Percentiles rank a stretch among this genome's conserved stretches.
phyloP scores from a whole-genome alignment of 2,888 invertebrate genomes.

The Pollenia amentaria region DNA sequence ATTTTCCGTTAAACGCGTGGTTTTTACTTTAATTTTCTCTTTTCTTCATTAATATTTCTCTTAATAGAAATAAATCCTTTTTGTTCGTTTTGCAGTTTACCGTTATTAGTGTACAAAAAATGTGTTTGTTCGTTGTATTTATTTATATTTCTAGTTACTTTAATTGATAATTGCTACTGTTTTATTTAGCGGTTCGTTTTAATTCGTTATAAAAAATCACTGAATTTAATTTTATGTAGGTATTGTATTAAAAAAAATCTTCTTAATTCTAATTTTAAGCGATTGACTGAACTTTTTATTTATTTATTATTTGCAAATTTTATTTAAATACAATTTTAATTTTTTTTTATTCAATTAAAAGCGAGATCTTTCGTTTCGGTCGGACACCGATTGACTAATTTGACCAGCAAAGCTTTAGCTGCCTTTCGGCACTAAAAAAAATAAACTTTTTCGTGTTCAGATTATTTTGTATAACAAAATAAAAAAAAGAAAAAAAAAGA shows the following conservation, averaged over 20 bases:
- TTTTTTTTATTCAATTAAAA: conserved; percentile 68
- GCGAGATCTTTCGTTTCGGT: conserved; percentile 85
- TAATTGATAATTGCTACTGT: conserved; percentile 17
- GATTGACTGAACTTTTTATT: conserved; percentile 20
- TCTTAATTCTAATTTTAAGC: conserved; percentile 62
- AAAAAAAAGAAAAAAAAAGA: conserved; percentile 34
- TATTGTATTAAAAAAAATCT: not conserved
- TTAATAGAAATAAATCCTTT: not conserved
- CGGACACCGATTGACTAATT: conserved; percentile 85
- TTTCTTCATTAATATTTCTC: conserved; percentile 4
- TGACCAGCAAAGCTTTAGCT: conserved; percentile 77
- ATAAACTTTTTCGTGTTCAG: conserved; percentile 12
- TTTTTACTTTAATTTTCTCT: conserved; percentile 25
- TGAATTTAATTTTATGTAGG: conserved; percentile 13
- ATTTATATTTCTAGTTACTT: conserved; percentile 20
- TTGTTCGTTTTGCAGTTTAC: conserved; percentile 40
- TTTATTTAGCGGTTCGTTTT: conserved; percentile 48
- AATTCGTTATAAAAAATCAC: conserved; percentile 58
- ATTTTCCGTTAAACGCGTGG: conserved; percentile 38
- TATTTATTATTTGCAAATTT: conserved; percentile 64
- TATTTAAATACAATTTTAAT: conserved; percentile 42
- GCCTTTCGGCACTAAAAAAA: conserved; percentile 60
- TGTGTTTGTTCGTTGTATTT: conserved; percentile 44
- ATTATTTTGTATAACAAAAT: conserved; percentile 39
- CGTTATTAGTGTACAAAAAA: conserved; percentile 38